Percentiles rank a stretch among this genome's conserved stretches.
phyloP scores from a whole-genome alignment of 35 echinoderm and acorn worm species.

The Heliocidaris erythrogramma region DNA sequence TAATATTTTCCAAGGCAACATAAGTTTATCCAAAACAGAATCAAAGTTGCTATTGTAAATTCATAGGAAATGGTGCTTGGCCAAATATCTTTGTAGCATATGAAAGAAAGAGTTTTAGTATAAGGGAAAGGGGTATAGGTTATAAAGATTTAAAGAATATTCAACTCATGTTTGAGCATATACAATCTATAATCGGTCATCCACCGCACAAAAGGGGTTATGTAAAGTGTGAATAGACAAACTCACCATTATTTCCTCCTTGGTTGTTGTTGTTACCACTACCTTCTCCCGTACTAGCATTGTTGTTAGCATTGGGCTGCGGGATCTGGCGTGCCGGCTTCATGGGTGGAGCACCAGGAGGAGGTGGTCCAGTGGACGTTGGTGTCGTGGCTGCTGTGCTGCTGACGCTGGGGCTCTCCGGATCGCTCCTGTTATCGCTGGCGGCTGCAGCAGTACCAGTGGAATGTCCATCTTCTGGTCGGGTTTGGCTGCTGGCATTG shows the following conservation, averaged over 20 bases:
- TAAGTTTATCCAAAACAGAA: no score
- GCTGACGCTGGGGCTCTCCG: background rate
- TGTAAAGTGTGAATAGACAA: background rate
- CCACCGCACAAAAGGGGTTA: background rate
- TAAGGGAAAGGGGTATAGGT: no score
- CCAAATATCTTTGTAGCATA: no score
- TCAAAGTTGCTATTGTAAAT: no score
- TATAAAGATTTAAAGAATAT: no score
- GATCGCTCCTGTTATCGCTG: background rate
- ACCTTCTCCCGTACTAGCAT: conserved; percentile 31
- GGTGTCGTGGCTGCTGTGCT: conserved; percentile 31
- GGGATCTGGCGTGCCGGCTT: background rate
- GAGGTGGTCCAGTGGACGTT: conserved; percentile 27
- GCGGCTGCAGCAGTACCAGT: background rate
- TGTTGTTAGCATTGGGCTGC: conserved; percentile 21
- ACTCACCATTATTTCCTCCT: conserved; percentile 38
- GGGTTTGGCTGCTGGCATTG: conserved; percentile 9
- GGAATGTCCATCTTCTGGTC: conserved; percentile 28
- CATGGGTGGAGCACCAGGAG: background rate
- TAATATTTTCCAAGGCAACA: no score
- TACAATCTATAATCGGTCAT: background rate
- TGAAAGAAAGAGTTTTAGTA: no score
- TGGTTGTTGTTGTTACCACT: background rate
- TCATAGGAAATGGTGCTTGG: no score
- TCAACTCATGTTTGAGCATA: background rate